Percentiles rank a stretch among this genome's conserved stretches.
Evolutionary conservation across 2,797 vertebrate species (phyloP).

Genomic region (Buceros bicornis): DNA sequence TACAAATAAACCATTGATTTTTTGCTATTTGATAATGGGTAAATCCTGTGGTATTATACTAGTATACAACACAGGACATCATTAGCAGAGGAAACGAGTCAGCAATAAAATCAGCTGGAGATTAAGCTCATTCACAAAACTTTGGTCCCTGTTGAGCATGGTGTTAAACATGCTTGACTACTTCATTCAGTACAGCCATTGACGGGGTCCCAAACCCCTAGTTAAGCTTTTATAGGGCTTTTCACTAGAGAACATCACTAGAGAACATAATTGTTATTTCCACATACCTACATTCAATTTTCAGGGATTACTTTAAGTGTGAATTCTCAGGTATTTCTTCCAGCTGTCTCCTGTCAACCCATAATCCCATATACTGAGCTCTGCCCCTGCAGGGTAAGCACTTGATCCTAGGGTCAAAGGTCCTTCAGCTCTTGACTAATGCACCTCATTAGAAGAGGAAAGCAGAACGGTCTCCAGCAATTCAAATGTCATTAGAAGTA

Average conservation of each 20-base stretch:
- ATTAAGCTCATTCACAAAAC: slow-evolving; percentile 70
- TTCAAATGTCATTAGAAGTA: slow-evolving; percentile 63
- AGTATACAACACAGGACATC: not conserved
- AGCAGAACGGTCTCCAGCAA: slow-evolving; percentile 65
- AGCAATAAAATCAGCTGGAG: slow-evolving; percentile 63
- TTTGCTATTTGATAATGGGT: not conserved
- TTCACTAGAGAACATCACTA: slow-evolving; percentile 70
- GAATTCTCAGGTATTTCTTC: slow-evolving; percentile 78
- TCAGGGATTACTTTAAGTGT: slow-evolving; percentile 78
- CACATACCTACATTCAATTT: slow-evolving; percentile 70
- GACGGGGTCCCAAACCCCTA: slow-evolving; percentile 50
- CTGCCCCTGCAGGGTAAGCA: slow-evolving; percentile 77
- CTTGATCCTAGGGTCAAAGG: slow-evolving; percentile 81
- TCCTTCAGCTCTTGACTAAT: slow-evolving; percentile 79
- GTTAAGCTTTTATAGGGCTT: slow-evolving; percentile 73
- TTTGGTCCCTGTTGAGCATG: slow-evolving; percentile 48
- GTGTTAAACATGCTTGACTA: slow-evolving; percentile 42
- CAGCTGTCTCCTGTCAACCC: slow-evolving; percentile 77
- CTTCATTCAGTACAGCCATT: slow-evolving; percentile 40
- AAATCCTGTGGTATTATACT: slow-evolving; percentile 1
- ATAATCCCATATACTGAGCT: slow-evolving; percentile 69
- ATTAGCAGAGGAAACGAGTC: slow-evolving; percentile 46
- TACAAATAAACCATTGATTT: not conserved
- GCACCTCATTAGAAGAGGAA: slow-evolving; percentile 76
- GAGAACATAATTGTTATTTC: slow-evolving; percentile 72